These are phyloP conservation scores for Caenorhabditis uteleia DNA, from an alignment of 2,888 invertebrate genomes.

Conservation along the genomic window DNA sequence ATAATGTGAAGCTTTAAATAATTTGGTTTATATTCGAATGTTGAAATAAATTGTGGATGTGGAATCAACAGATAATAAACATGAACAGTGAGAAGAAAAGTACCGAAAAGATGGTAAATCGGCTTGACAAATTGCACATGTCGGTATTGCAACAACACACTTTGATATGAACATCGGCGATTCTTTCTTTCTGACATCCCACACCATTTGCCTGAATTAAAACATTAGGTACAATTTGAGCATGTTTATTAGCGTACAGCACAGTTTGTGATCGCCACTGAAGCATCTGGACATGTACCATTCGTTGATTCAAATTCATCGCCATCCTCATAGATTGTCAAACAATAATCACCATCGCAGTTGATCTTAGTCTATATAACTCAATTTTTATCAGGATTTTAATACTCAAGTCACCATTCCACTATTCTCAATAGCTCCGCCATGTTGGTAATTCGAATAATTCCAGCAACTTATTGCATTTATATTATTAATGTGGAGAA, in stretches of 20 bases:
- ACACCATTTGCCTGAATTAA: conserved; percentile 4
- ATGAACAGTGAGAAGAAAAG: too few relatives aligned
- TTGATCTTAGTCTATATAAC: conserved; percentile 5
- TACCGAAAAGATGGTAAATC: too few relatives aligned
- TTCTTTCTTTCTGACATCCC: conserved; percentile 18
- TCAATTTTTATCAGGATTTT: neutral
- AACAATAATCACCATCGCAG: conserved; percentile 22
- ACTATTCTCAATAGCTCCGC: conserved; percentile 9
- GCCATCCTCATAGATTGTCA: conserved; percentile 27
- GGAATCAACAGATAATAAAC: too few relatives aligned
- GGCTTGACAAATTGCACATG: conserved; percentile 17
- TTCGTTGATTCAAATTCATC: conserved; percentile 20
- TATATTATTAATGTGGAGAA: neutral
- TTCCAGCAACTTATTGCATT: conserved; percentile 10
- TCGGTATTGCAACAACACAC: conserved; percentile 31
- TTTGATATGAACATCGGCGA: conserved; percentile 16
- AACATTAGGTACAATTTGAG: too few relatives aligned
- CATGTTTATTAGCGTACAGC: conserved; percentile 4
- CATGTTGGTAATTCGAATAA: conserved; percentile 14
- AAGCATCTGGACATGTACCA: conserved; percentile 24
- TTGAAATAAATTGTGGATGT: too few relatives aligned
- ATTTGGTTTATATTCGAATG: too few relatives aligned
- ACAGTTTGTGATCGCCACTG: conserved; percentile 16
- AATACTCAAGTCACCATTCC: neutral
- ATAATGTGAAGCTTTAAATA: neutral